A percentile compares a stretch with the other conserved stretches of the same genome.
Evolutionary conservation across 2,113 vertebrate species (phyloP).

Genomic region (Rana temporaria): DNA sequence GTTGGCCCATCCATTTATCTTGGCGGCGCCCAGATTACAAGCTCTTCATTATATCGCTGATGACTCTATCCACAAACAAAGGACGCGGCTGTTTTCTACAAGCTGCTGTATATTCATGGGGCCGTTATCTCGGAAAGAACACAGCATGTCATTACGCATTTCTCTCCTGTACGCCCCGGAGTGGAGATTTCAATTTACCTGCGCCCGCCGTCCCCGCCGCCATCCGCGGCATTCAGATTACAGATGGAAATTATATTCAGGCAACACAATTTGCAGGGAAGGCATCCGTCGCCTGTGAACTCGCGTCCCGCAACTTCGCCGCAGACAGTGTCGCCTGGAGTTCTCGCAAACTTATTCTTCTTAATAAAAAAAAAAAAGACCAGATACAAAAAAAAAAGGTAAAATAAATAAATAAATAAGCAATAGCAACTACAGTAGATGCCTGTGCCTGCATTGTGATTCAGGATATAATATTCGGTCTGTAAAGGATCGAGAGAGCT

Average conservation of each 20-base stretch:
- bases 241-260: conserved; percentile 22
- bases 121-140: conserved; percentile 21
- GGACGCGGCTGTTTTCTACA: background rate
- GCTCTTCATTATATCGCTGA: conserved; percentile 39
- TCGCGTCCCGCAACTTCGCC: background rate
- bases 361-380: too few relatives aligned
- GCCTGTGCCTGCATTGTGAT: too few relatives aligned
- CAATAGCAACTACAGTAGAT: too few relatives aligned
- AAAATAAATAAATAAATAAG: too few relatives aligned
- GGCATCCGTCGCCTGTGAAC: background rate
- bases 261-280: background rate
- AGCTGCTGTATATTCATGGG: conserved; percentile 30
- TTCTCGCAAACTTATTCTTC: background rate
- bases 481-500: too few relatives aligned
- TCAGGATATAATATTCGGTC: too few relatives aligned
- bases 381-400: too few relatives aligned
- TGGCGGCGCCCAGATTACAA: conserved; percentile 9
- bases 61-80: conserved; percentile 40
- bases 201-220: background rate
- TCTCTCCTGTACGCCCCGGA: background rate
- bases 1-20: conserved; percentile 12
- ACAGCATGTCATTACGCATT: conserved; percentile 29
- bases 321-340: background rate
- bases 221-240: background rate
- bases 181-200: conserved; percentile 34